Base-by-base conservation (phyloP, 2,113 vertebrate genomes). In the Apteryx mantelli region DNA sequence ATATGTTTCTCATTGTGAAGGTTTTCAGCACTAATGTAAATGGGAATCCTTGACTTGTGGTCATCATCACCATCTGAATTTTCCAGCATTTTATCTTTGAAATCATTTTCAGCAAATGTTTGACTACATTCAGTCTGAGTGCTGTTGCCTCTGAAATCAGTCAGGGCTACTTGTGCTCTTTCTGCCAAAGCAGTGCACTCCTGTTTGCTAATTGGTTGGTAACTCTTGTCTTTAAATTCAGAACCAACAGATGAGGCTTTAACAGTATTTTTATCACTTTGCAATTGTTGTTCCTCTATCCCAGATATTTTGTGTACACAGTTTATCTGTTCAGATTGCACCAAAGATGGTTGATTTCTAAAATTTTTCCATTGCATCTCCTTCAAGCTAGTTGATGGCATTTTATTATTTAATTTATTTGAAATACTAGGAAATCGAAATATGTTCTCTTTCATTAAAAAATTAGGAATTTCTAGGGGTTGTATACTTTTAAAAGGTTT, bases 391-490 rank as follows among this genome's bases (percentile, higher is more conserved):
- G 61, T 22, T 77, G 86, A 86, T 77, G 83, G 21, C 36, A 78
- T 60, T 86, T 91, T 77, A 17, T 14, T 92, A 38, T 82, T 96
- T 53, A 83, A 82, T 85, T 83, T 93, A 15, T 70, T 69, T 93
- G 93, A 94, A 93, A 95, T 53, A 26, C 36, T 74, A 36, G 66
- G 38, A 93, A 86, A 36, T 9, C 66, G 77, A 84, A 56, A 68
- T 85, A 79, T 69, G 91, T 50, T 44, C n/a, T 68, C 66, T 10
- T 77, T 86, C 94, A 79, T 73, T 44, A 89, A 91, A 92, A 90
- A 97, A 75, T 18, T 68, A 34, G 89, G 97, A 10, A 97, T 93
- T 95, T 96, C 30, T n/a, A 90, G 70, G 21, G 44, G 46, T 44
- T 53, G 46, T 20, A 96, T 32, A 17, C 9, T 91, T 88, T 36